These are phyloP conservation scores for Aselliscus stoliczkanus DNA, from an alignment of 2,797 vertebrate genomes.

Conservation along the genomic window DNA sequence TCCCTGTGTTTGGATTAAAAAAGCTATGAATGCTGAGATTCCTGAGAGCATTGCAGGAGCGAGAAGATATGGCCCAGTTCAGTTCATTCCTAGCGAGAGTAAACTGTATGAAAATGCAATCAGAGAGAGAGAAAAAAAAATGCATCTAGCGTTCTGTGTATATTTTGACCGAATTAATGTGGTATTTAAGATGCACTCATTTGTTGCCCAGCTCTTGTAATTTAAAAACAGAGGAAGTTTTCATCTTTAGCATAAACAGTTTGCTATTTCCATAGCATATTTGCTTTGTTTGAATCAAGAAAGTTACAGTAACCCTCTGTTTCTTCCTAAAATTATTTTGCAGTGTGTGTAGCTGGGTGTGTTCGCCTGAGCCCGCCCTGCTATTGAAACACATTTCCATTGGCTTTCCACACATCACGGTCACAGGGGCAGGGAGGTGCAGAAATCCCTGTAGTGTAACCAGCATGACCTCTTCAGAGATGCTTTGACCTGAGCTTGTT, in stretches of 20 bases:
- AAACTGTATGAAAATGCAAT: neutral
- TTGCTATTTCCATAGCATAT: neutral
- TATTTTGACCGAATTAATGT: neutral
- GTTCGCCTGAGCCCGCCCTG: neutral
- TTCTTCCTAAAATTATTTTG: neutral
- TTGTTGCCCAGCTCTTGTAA: neutral
- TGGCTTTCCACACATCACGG: neutral
- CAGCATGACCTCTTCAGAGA: neutral
- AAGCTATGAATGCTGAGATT: neutral
- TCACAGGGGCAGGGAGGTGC: neutral
- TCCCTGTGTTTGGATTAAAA: constrained; percentile 6
- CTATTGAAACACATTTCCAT: neutral
- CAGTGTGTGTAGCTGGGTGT: neutral
- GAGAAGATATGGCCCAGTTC: neutral
- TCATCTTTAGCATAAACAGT: neutral
- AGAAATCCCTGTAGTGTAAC: neutral
- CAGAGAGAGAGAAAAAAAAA: neutral
- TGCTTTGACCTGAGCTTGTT: neutral
- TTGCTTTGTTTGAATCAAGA: neutral
- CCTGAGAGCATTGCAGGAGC: neutral
- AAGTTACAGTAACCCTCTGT: neutral
- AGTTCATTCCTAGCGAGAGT: neutral
- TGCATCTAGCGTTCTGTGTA: neutral
- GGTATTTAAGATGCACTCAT: neutral
- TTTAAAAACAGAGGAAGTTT: constrained; percentile 1